phyloP scores from a whole-genome alignment of 2,797 vertebrate species.

The Odontamblyopus rebecca region DNA sequence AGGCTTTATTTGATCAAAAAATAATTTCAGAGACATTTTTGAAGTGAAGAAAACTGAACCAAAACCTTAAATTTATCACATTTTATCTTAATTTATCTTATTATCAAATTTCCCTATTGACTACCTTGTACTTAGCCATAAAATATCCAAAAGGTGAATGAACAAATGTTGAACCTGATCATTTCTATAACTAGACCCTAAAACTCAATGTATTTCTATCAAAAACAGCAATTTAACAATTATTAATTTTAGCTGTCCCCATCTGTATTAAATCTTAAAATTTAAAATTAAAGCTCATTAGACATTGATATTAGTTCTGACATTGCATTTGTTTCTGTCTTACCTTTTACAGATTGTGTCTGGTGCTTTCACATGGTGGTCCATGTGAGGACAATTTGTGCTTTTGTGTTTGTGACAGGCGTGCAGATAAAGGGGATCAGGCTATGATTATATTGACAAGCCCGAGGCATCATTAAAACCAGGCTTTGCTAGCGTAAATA shows the following conservation, averaged over 20 bases:
- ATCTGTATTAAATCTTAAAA: no score
- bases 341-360: slow-evolving; percentile 41
- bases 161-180: no score
- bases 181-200: no score
- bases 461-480: slow-evolving; percentile 62
- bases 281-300: no score
- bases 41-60: not conserved
- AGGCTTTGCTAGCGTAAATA: slow-evolving; percentile 59
- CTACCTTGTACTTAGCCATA: no score
- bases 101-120: no score
- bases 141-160: no score
- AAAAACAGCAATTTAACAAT: no score
- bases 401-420: slow-evolving; percentile 63
- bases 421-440: slow-evolving; percentile 46
- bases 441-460: slow-evolving; percentile 65
- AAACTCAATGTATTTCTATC: no score
- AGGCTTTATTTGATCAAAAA: not conserved
- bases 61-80: not conserved
- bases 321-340: slow-evolving; percentile 3
- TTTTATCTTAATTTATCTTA: no score
- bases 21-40: not conserved
- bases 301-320: not conserved
- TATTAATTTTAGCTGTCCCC: no score
- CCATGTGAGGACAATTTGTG: slow-evolving; percentile 44
- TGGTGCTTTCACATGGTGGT: slow-evolving; percentile 38